Percentiles rank a stretch among this genome's conserved stretches.
Conservation (phyloP, 2,797 vertebrate species). For the Meda fulgida region DNA sequence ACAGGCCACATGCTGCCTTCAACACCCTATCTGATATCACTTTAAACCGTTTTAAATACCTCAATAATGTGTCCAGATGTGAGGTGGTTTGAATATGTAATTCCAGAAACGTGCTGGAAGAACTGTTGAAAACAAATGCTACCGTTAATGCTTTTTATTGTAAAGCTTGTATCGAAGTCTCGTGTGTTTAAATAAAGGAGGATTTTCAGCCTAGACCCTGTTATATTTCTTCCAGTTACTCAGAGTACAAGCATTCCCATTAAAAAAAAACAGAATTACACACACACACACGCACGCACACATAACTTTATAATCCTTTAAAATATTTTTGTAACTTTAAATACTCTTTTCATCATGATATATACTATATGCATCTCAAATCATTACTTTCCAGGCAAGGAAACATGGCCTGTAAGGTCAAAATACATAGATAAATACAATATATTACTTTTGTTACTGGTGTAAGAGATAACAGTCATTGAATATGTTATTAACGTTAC, state of each 20-base stretch:
- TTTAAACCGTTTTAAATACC: not conserved
- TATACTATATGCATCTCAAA: slow-evolving; percentile 28
- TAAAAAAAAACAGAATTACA: slow-evolving; percentile 65
- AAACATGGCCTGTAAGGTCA: slow-evolving; percentile 39
- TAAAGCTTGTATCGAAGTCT: slow-evolving; percentile 10
- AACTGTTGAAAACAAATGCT: slow-evolving; percentile 31
- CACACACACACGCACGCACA: not conserved
- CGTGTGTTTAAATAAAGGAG: slow-evolving; percentile 9
- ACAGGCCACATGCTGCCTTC: slow-evolving; percentile 7
- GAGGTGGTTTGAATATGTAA: not conserved
- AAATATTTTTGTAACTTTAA: slow-evolving; percentile 25
- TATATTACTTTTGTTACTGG: slow-evolving; percentile 63
- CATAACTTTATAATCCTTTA: slow-evolving; percentile 11
- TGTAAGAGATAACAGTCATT: slow-evolving; percentile 82
- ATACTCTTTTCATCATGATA: slow-evolving; percentile 32
- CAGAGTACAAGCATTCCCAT: slow-evolving; percentile 62
- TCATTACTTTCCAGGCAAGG: slow-evolving; percentile 33
- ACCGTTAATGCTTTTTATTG: slow-evolving; percentile 39
- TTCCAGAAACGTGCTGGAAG: slow-evolving; percentile 20
- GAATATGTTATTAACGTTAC: slow-evolving; percentile 69
- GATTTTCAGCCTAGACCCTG: slow-evolving; percentile 21
- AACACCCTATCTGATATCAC: not conserved
- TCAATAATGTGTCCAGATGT: not conserved
- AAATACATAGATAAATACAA: slow-evolving; percentile 69
- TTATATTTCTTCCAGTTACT: slow-evolving; percentile 35